Evolutionary conservation across 2,797 vertebrate species (phyloP), one percentile per base, ranked within the genome.

Genomic region (Sebastes taczanowskii): DNA sequence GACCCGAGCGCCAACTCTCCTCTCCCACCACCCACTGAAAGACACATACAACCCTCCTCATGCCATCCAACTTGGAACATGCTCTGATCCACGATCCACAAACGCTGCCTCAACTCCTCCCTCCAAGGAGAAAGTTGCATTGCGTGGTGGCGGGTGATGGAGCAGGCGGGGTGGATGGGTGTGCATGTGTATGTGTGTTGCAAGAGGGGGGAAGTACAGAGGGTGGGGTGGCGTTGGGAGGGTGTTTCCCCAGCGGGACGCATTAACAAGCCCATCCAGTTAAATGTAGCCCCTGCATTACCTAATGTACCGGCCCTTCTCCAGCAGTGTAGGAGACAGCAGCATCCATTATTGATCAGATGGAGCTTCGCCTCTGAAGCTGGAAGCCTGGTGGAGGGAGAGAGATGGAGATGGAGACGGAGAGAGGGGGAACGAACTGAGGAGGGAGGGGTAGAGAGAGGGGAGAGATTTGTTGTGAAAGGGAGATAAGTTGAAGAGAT

Each of bases 221-320:
- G 42, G 11, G 72, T 5, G 34, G 70, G 46, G 11, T 11, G 67
- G 80, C 29, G 34, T 70, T 80, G 84, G 77, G 86, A 49, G 83
- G 84, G 78, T 80, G 86, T 89, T 90, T 89, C 92, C 93, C 92
- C 95, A 96, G 90, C 84, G 94, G 95, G 94, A 95, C 84, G 94
- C 95, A 96, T 96, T 96, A 96, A 96, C 95, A 96, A 96, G 94
- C 94, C 95, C 94, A 96, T 96, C 95, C 94, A 96, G 96, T 96
- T 95, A 96, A 96, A 96, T 95, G 95, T 94, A 95, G 95, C 94
- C 94, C 93, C 95, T 94, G 94, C 95, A 95, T 96, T 95, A 96
- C 94, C 95, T 96, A 96, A 96, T 96, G 95, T 94, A 94, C 93
- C 92, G 80, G 91, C 91, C 90, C 90, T 81, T 86, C 91, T 88